Conservation (phyloP, 1,140 invertebrate genomes). For the Dreissena polymorpha region DNA sequence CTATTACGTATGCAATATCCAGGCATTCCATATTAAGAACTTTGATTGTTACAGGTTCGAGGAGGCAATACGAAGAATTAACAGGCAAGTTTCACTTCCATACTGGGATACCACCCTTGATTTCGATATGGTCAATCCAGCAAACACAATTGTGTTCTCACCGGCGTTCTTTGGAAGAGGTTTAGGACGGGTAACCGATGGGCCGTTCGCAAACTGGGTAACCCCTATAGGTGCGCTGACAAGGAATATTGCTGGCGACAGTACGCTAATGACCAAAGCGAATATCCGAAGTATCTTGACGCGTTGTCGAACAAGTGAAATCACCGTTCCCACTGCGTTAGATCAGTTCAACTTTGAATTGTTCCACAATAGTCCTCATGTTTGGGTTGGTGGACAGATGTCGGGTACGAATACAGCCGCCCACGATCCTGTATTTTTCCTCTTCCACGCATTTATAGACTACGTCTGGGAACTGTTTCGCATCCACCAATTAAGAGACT, state of each 20-base stretch:
- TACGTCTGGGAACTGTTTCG: conserved; percentile 67
- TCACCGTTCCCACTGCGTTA: no score
- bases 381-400: conserved; percentile 68
- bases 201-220: conserved; percentile 73
- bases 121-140: conserved; percentile 67
- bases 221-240: conserved; percentile 34
- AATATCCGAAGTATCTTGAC: no score
- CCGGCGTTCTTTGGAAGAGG: conserved; percentile 75
- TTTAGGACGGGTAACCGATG: conserved; percentile 75
- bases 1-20: no score
- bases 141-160: conserved; percentile 76
- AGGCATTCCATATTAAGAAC: background rate
- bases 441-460: conserved; percentile 78
- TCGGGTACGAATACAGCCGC: conserved; percentile 61
- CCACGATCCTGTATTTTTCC: conserved; percentile 77
- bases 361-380: conserved; percentile 61
- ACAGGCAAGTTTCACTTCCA: conserved; percentile 70
- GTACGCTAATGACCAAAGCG: no score
- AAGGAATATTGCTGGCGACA: no score
- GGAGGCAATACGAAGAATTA: conserved; percentile 58
- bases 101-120: conserved; percentile 79
- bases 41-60: conserved; percentile 58
- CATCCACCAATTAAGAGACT: background rate
- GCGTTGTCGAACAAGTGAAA: no score
- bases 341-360: conserved; percentile 56